Evolutionary conservation across 2,888 invertebrate species (phyloP), one percentile per base, ranked within the genome.

Genomic region (Ophioninae sp.): DNA sequence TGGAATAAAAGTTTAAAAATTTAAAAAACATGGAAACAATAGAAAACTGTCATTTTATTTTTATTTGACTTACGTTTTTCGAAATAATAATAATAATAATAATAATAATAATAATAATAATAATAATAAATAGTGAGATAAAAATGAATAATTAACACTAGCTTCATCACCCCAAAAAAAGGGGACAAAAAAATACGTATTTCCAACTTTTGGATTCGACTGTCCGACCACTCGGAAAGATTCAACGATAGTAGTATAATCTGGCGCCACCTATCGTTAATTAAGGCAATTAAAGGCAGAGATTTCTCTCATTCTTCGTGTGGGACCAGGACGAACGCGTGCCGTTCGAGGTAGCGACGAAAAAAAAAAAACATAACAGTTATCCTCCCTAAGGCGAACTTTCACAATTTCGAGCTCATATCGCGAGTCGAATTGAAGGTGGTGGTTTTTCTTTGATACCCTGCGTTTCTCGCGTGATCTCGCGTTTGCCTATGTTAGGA

Each of bases 241-340:
- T 44, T 72, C 17, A 20, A 39, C 39, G 5, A 21, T 61, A 59
- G 41, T 68, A 57, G 50, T 68, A 62, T 68, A 50, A 68, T 80
- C 87, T 88, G 85, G 88, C 86, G 88, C 87, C 88, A 88, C 85
- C 88, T 88, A 75, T 85, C 69, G 88, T 37, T 84, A 86, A 88
- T 87, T 85, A 84, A 75, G 2, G n/a, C 41, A 64, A 75, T 30
- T 83, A 23, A 68, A 61, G 30, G 77, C 30, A 44, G 30, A 62
- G 50, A 70, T 61, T 30, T 39, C 73, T 23, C 17, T 69, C 65
- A 61, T 41, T 41, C 8, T 20, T 41, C 65, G 21, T 41, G 56
- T 50, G 62, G n/a, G 57, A 44, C 7, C 37, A 21, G 23, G 6
- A 37, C 37, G 68, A 37, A n/a, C 75, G 81, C 79, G 68, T 74